phyloP scores from a whole-genome alignment of 2,797 vertebrate species.

The Coregonus suidteri region DNA sequence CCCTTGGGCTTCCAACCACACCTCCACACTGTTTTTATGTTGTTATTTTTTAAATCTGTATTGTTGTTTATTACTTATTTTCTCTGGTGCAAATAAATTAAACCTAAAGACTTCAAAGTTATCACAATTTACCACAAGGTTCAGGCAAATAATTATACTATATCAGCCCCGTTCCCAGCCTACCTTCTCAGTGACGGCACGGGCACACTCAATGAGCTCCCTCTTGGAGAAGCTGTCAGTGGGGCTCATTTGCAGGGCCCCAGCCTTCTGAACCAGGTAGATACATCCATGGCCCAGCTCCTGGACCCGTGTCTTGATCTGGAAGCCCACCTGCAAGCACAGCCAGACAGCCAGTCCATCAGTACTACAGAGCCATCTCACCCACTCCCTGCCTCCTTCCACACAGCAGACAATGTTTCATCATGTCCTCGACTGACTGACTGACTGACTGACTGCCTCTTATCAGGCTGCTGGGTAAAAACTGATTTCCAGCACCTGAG shows the following conservation, averaged over 20 bases:
- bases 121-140: no score
- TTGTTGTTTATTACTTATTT: no score
- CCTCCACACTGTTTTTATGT: no score
- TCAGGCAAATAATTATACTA: no score
- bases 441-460: slow-evolving; percentile 29
- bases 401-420: slow-evolving; percentile 27
- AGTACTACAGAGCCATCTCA: slow-evolving; percentile 12
- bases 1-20: no score
- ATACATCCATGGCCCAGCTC: slow-evolving; percentile 90
- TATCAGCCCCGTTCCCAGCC: slow-evolving; percentile 13
- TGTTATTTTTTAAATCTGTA: no score
- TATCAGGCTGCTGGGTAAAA: slow-evolving; percentile 34
- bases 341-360: slow-evolving; percentile 17
- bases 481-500: slow-evolving; percentile 55
- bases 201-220: slow-evolving; percentile 89
- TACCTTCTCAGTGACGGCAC: slow-evolving; percentile 88
- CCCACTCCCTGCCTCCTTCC: slow-evolving; percentile 33
- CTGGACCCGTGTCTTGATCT: slow-evolving; percentile 86
- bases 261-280: slow-evolving; percentile 89
- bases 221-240: slow-evolving; percentile 87
- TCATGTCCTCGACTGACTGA: slow-evolving; percentile 38
- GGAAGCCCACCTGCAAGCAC: slow-evolving; percentile 82
- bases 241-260: slow-evolving; percentile 87
- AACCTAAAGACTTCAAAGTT: no score
- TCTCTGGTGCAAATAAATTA: no score